These are phyloP conservation scores for Crotophaga sulcirostris DNA, from an alignment of 2,113 vertebrate genomes.

Conservation along the genomic window DNA sequence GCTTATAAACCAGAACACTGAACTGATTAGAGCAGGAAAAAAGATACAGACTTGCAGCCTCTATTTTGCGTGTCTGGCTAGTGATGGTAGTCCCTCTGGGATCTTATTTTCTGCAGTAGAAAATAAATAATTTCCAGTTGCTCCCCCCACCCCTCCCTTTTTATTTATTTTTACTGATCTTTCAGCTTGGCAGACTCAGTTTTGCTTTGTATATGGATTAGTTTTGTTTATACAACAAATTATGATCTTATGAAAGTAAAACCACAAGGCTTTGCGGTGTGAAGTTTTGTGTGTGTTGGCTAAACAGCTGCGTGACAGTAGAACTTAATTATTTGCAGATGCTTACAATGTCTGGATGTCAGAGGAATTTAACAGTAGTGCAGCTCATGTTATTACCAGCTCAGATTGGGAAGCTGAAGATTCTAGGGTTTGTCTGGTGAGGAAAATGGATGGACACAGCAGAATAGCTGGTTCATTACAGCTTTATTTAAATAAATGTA, in stretches of 20 bases:
- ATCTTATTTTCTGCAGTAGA: not conserved
- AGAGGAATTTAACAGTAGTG: not conserved
- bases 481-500: not conserved
- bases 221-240: not conserved
- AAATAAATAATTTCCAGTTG: not conserved
- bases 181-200: not conserved
- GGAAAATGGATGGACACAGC: not conserved
- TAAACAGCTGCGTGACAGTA: not conserved
- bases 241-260: not conserved
- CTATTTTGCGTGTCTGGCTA: not conserved
- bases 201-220: not conserved
- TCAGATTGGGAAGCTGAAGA: not conserved
- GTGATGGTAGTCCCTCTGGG: not conserved
- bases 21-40: not conserved
- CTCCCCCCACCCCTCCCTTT: accelerated
- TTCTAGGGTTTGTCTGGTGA: not conserved
- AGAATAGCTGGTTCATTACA: not conserved
- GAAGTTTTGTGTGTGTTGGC: not conserved
- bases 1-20: not conserved
- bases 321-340: not conserved
- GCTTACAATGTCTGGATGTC: not conserved
- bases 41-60: not conserved
- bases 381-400: not conserved
- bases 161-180: not conserved
- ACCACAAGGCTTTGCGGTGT: not conserved